Base-by-base conservation (phyloP, 2,797 vertebrate genomes). In the Ceyx erithaca region DNA sequence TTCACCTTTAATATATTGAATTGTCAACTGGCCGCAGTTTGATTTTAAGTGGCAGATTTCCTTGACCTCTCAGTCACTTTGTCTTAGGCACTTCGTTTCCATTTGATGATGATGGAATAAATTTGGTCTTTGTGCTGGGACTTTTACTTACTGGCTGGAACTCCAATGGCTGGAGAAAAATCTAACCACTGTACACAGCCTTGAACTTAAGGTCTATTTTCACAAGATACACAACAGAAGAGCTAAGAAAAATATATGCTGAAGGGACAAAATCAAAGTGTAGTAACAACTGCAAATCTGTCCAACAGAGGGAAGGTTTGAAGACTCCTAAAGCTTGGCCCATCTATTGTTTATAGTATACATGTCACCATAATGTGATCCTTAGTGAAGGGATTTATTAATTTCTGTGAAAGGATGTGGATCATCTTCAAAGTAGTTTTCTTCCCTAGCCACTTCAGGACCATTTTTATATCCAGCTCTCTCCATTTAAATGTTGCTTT, bases 31-130 rank as follows among this genome's bases (percentile, higher is more conserved):
- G 59, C 41, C 75, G 43, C 25, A 4, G 68, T 72, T 59, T 73
- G 76, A 31, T 85, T 73, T 66, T 92, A 78, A 81, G 79, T 31
- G 87, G 71, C 80, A 67, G 69, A 73, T 85, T 95, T 91, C 72
- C 48, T 84, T 90, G 73, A 61, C 61, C 71, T 73, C 90, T 85
- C 78, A 91, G 85, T 37, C 89, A 89, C 84, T 96, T 95, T 70
- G 83, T 96, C 87, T 95, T 80, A 90, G 57, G 77, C 79, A 95
- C 66, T 92, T 93, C 87, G 72, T 95, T 92, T 90, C 92, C 73
- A 72, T 92, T 92, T 93, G 92, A 83, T 87, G 85, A 80, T 88
- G 67, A 95, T 91, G 61, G 85, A 95, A 95, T 90, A 95, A 84
- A 73, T 94, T 94, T 95, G 75, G 59, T 35, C 85, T 64, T 22